Evolutionary conservation across 2,797 vertebrate genomes (phyloP).

Genomic region (Corythornis leucogaster): DNA sequence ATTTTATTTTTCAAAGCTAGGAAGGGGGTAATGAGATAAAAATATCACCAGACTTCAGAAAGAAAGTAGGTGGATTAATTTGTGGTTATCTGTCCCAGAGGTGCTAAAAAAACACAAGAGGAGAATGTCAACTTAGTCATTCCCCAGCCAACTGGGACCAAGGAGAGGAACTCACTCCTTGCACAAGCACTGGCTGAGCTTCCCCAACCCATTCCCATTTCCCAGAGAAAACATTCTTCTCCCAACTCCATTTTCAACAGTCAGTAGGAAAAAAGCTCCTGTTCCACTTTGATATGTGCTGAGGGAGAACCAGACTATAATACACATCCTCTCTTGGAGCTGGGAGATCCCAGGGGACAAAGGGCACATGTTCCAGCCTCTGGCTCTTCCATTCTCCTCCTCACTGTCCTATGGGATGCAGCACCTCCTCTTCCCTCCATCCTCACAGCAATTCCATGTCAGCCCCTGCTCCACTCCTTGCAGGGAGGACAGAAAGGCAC

Average conservation of each 20-base stretch:
- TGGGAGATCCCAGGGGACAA: fast-evolving
- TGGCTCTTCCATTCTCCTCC: neutral
- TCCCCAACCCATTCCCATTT: neutral
- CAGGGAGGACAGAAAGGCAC: neutral
- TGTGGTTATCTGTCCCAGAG: neutral
- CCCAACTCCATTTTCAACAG: neutral
- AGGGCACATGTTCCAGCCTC: neutral
- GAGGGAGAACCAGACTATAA: neutral
- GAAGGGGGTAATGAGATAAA: neutral
- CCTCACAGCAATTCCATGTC: neutral
- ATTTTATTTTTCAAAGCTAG: neutral
- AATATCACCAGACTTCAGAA: neutral
- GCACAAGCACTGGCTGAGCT: neutral
- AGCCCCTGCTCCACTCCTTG: neutral
- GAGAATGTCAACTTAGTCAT: neutral
- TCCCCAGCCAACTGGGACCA: neutral
- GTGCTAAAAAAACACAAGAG: neutral
- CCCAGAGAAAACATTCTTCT: neutral
- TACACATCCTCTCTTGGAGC: neutral
- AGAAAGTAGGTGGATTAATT: neutral
- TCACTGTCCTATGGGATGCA: neutral
- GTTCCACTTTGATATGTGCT: neutral
- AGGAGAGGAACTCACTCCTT: neutral
- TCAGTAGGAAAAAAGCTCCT: neutral
- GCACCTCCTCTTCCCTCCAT: neutral